Evolutionary conservation across 2,888 invertebrate genomes (phyloP), one percentile per base, ranked within the genome.

Genomic region (Xanthorhoe designata): DNA sequence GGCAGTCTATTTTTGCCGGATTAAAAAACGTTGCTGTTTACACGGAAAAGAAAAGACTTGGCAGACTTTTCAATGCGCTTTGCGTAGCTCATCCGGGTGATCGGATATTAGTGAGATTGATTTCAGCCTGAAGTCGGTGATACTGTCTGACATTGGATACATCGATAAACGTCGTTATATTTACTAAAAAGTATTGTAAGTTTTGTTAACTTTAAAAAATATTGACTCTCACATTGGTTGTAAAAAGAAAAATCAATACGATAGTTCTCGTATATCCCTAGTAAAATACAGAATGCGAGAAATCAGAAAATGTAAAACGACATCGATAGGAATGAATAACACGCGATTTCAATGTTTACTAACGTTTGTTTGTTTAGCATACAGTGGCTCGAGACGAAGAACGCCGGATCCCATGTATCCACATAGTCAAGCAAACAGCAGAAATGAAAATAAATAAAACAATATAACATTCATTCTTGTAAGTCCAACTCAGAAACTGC

Each of bases 341-440:
- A 85, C 84, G 78, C 85, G 84, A 85, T 86, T 84, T 83, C 85
- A 84, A 85, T 90, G 86, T 90, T 88, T 89, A 85, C 81, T 77
- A 78, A 73, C 74, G 74, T 78, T 75, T 88, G 85, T 88, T 89
- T 89, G 83, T 84, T 85, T 85, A 85, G 84, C 84, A 84, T 84
- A 84, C 81, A 76, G 76, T 76, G 80, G 79, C 78, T 85, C 81
- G 83, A 80, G 80, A 78, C 76, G 78, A 73, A 79, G 77, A 78
- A 80, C 80, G 80, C 74, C 78, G 79, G 78, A 76, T 78, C 72
- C 61, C 71, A 66, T 77, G 75, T 67, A 78, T 75, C 72, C 76
- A 69, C 72, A 70, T 73, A 71, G 72, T 76, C 72, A 72, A 69
- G 78, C 84, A 87, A 86, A 87, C 82, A 80, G 83, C 78, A 32